Evolutionary conservation across 2,888 invertebrate genomes (phyloP).

Genomic region (Apamea epomidion): DNA sequence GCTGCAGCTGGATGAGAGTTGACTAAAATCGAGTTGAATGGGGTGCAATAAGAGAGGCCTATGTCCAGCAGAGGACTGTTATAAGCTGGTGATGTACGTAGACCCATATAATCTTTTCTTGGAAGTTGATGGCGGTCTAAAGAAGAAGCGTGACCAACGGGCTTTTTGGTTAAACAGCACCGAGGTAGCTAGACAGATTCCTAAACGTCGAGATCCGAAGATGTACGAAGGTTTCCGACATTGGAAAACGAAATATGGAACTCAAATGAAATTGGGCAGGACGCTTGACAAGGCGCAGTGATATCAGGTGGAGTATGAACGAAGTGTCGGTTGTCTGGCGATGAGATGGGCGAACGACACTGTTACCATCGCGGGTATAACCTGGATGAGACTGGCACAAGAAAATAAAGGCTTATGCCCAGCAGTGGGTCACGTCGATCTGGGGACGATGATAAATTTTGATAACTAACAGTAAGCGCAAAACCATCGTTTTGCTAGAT

Average conservation of each 20-base stretch:
- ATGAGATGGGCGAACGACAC: background rate
- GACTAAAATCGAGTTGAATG: too few relatives aligned
- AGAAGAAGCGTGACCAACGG: background rate
- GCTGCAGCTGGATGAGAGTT: too few relatives aligned
- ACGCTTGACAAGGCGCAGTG: background rate
- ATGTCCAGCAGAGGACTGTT: too few relatives aligned
- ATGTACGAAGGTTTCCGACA: background rate
- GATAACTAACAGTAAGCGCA: background rate
- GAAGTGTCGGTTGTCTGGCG: background rate
- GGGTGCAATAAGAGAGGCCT: too few relatives aligned
- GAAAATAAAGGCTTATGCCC: too few relatives aligned
- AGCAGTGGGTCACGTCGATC: too few relatives aligned
- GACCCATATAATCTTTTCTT: background rate
- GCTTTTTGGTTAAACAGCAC: background rate
- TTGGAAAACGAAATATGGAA: background rate
- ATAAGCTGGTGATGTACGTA: background rate
- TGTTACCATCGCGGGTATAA: background rate
- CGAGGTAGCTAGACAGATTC: background rate
- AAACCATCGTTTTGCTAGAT: too few relatives aligned
- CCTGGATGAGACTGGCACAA: too few relatives aligned
- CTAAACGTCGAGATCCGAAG: background rate
- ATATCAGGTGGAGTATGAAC: background rate
- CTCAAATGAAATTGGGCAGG: background rate
- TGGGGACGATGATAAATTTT: background rate
- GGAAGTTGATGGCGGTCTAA: too few relatives aligned